phyloP scores from a whole-genome alignment of 2,888 invertebrate species.

The Callyntrura sp. region DNA sequence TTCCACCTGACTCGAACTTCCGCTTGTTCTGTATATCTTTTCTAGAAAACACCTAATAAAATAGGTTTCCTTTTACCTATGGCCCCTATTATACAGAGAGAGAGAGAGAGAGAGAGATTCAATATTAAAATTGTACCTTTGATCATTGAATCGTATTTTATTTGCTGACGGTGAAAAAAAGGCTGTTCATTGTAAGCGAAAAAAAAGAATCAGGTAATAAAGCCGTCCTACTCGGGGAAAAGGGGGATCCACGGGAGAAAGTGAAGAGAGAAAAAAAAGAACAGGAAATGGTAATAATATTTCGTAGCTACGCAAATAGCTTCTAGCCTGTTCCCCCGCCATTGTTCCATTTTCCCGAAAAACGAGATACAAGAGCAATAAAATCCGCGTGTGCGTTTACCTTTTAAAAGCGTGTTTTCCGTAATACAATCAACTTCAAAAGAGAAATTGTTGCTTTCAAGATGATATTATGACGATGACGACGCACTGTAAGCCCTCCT shows the following conservation, averaged over 20 bases:
- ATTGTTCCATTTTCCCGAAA: not conserved
- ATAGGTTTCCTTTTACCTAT: too few species aligned
- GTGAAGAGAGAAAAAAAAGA: not conserved
- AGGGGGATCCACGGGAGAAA: not conserved
- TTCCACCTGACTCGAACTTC: too few species aligned
- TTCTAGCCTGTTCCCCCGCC: too few species aligned
- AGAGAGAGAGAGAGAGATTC: not conserved
- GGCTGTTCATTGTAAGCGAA: too few species aligned
- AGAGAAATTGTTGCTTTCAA: not conserved
- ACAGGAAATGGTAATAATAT: conserved; percentile 22
- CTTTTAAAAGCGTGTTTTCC: conserved; percentile 7
- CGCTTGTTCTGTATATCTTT: too few species aligned
- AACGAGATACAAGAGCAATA: not conserved
- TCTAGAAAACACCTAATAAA: too few species aligned
- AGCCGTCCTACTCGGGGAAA: not conserved
- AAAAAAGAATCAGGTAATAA: not conserved
- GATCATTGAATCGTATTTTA: conserved; percentile 3
- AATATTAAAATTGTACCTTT: conserved; percentile 11
- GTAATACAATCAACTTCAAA: conserved; percentile 24
- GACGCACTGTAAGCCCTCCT: not conserved
- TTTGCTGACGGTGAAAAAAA: too few species aligned
- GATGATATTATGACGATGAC: not conserved
- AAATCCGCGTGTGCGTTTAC: not conserved
- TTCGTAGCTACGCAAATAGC: not conserved
- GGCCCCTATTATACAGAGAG: not conserved